Evolutionary conservation across 1,140 invertebrate genomes (phyloP), one percentile per base, ranked within the genome.

Genomic region (Drosophila willistoni): DNA sequence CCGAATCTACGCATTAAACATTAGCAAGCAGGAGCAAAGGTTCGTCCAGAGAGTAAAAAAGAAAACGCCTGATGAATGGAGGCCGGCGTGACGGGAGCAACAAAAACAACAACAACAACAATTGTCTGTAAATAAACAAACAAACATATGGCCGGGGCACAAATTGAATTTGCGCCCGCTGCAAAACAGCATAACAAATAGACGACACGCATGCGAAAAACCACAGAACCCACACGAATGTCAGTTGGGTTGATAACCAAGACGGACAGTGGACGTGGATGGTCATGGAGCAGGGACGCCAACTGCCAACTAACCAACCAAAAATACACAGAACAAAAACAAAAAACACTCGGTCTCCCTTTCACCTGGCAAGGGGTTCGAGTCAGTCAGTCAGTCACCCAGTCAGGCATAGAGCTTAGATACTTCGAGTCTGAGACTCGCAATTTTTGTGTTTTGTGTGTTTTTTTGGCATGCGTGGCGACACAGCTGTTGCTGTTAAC

Each of bases 151-250:
- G 71, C 78, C 62, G 68, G 71, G 56, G 68, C 56, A 71, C 82
- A 86, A 87, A 86, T 86, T 87, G 79, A 83, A 89, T 86, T 86
- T 87, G 79, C 72, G 66, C 71, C 44, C 70, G 72, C 57, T 67
- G 68, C 71, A 75, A 83, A 83, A 87, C 72, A 83, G 83, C 83
- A 86, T 89, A 83, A 80, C 83, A 86, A 86, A 86, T 86, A 86
- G 76, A 82, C 72, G 83, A 73, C 73, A 83, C 83, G 72, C 84
- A 73, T 87, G 63, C 67, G 68, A 65, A 71, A 77, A 77, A 76
- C 75, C 75, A 63, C 75, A 77, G 68, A 69, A 76, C 79, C 77
- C 75, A 83, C 83, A 79, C 67, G 75, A 57, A 71, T 57, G 71
- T 59, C 75, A 77, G 69, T 81, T 65, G 79, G 73, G 69, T 81